Evolutionary conservation across 1,140 invertebrate genomes (phyloP).

Genomic region (Caligus rogercresseyi): DNA sequence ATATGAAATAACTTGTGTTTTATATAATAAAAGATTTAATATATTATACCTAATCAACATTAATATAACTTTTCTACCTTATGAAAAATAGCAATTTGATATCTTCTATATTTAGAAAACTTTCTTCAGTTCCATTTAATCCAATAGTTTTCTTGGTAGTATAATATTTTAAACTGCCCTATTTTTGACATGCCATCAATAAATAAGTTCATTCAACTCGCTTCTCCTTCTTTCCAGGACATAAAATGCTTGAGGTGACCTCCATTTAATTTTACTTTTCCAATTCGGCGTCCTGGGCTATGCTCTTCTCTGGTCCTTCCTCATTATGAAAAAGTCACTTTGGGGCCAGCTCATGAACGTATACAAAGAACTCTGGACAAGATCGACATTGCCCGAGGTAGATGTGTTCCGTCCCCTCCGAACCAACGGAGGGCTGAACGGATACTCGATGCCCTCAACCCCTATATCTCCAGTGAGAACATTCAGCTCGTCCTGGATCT

Average conservation of each 20-base stretch:
- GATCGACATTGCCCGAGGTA: conserved; percentile 12
- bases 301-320: neutral
- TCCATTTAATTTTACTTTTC: neutral
- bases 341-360: conserved; percentile 12
- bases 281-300: neutral
- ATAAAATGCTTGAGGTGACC: neutral
- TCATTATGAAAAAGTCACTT: neutral
- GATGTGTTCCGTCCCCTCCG: conserved; percentile 10
- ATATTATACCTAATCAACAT: too few relatives aligned
- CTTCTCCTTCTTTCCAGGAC: neutral
- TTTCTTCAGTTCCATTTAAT: too few relatives aligned
- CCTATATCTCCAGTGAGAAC: conserved; percentile 5
- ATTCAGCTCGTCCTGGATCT: conserved; percentile 12
- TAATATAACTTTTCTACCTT: too few relatives aligned
- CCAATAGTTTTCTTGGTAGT: too few relatives aligned
- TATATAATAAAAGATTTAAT: too few relatives aligned
- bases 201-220: too few relatives aligned
- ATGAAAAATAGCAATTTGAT: too few relatives aligned
- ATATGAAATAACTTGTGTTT: too few relatives aligned
- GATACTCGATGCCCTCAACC: conserved; percentile 9
- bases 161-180: too few relatives aligned
- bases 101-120: too few relatives aligned
- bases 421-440: conserved; percentile 3
- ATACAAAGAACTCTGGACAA: conserved; percentile 8
- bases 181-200: too few relatives aligned